Evolutionary conservation across 2,888 invertebrate species (phyloP), one percentile per base, ranked within the genome.

Genomic region (Eubasilissa splendida): DNA sequence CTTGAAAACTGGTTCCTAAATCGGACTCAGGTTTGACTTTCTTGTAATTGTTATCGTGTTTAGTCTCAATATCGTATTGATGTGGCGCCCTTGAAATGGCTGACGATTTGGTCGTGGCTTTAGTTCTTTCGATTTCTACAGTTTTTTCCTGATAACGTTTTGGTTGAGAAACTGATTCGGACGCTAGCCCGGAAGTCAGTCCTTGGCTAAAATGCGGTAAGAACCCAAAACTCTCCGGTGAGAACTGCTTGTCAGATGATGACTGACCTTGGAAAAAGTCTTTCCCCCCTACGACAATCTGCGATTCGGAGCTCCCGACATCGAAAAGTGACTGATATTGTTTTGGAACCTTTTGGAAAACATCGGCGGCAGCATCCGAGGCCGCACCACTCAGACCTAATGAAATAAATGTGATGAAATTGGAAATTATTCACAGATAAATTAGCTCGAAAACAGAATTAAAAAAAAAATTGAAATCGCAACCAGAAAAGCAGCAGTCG

Each of bases 41-140:
- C 87, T 88, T 90, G 85, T 91, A 91, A 86, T 89, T 88, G 76
- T 89, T 87, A 84, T 91, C 90, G 79, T 91, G 91, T 60, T 90
- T 86, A 71, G 89, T 89, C 85, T 87, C 86, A 84, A 91, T 90
- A 83, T 91, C 89, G 85, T 90, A 91, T 86, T 88, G 87, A 81
- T 89, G 86, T 74, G 90, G 88, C 56, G 84, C 87, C 87, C 85
- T 78, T 5, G 77, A 75, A 3, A 84, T 74, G 22, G 80, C 82
- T 9, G 84, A 77, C n/a, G 84, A 71, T 58, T 83, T 79, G 4
- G 80, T 74, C 3, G 80, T 77, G 2, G 83, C 84, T 74, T 83
- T 80, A 0, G 83, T 83, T 54, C 80, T 81, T 63, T 84, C 83
- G 5, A 83, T 74, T 79, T 83, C 73, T 0, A 84, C 81, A 12